Evolutionary conservation across 2,797 vertebrate genomes (phyloP), one percentile per base, ranked within the genome.

Genomic region (Synanceia verrucosa): DNA sequence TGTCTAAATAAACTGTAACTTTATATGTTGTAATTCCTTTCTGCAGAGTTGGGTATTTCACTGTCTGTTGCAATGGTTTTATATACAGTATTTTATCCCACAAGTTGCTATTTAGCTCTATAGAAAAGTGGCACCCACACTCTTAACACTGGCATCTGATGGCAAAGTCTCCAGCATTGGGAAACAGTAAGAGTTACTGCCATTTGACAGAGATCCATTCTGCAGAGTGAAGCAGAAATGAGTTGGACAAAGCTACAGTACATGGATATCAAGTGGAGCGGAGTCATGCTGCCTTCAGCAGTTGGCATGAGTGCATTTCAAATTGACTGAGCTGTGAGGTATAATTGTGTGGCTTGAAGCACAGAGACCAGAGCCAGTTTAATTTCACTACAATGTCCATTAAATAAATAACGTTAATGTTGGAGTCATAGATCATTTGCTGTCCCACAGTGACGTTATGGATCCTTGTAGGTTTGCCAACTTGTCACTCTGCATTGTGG

Each of bases 21-120:
- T 72, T 36, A 31, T 63, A 56, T 76, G 70, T 76, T 70, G 57
- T 71, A 72, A 72, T 73, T 70, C 19, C 36, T 44, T 65, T 62
- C 44, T 64, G 59, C 13, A 69, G 51, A 56, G 28, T 62, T 55
- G 47, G 41, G 44, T 62, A 41, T 58, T 68, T 48, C 1, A 9
- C 19, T 41, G 37, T 74, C 47, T 83, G 55, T 84, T 74, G 81
- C 51, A 73, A 76, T 59, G 21, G 26, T 70, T 81, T 57, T 66
- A 69, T 60, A 75, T 46, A 55, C 34, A 55, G 11, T 41, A 47
- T 71, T 68, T 34, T 57, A 64, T 66, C 60, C 29, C 71, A 65
- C 29, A 57, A 41, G 46, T 69, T 72, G 33, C 29, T 50, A 48
- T 75, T 79, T 55, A 78, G 59, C 24, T 65, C 1, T 51, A 14